phyloP scores from a whole-genome alignment of 2,797 vertebrate genomes.

The Mus caroli region DNA sequence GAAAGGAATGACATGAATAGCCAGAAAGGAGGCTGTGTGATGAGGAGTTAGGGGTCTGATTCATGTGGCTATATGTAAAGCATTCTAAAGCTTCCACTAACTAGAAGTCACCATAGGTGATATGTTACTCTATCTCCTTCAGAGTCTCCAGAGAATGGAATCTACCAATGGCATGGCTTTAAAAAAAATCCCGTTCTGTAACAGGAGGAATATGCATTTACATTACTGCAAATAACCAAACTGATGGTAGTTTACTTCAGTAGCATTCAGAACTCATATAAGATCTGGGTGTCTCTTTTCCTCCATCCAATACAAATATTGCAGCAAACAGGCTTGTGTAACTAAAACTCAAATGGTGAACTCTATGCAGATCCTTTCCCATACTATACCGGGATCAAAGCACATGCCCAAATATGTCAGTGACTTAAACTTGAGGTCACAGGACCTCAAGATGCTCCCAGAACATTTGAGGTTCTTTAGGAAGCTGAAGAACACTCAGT shows the following conservation, averaged over 20 bases:
- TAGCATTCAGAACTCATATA: not conserved
- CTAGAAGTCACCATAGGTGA: not conserved
- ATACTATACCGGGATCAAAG: not conserved
- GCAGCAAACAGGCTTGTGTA: not conserved
- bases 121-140: not conserved
- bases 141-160: not conserved
- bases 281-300: not conserved
- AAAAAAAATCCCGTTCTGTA: not conserved
- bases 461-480: not conserved
- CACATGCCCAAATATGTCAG: not conserved
- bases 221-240: not conserved
- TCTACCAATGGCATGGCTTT: not conserved
- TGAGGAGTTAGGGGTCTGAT: not conserved
- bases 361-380: not conserved
- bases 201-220: not conserved
- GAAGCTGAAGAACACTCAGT: not conserved
- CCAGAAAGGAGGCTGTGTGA: not conserved
- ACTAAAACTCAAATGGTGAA: not conserved
- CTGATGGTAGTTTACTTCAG: not conserved
- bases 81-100: not conserved
- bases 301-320: not conserved
- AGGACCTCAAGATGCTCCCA: not conserved
- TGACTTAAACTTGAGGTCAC: not conserved
- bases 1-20: not conserved
- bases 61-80: not conserved